Base-by-base conservation (phyloP, 2,797 vertebrate genomes). In the Miichthys miiuy region DNA sequence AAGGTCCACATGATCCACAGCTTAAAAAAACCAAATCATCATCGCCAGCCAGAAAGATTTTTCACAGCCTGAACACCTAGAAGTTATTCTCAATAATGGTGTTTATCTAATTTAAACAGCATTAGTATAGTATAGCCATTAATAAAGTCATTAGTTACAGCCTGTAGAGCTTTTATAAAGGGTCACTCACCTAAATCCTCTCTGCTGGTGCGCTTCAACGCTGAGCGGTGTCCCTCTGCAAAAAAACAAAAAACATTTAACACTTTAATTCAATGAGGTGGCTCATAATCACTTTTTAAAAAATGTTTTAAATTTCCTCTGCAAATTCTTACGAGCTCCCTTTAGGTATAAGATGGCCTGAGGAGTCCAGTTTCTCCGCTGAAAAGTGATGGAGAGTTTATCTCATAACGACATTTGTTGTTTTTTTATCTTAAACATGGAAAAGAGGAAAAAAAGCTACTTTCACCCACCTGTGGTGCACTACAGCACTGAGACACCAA, bases 321-420 rank as follows among this genome's bases (percentile, higher is more conserved):
- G 9, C 6, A 11, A 0, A 17, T 4, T 62, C 92, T 91, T 90
- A 94, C 93, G 88, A 73, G 89, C 74, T 80, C 93, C 92, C 80
- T 89, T 94, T 1, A 94, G 89, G 56, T 94, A 94, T 21, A 93
- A 55, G 38, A 94, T 89, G 2, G 93, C 92, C 50, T 94, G 93
- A 56, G 87, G 91, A 42, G 89, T 92, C 92, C 93, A 94, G 87
- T 88, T 91, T 61, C 86, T 91, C 64, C 85, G 63, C 92, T 93
- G 87, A 18, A 75, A 77, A 23, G 9, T 44, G 13, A 18, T 2
- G 0, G 5, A 5, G 6, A 1, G 2, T 72, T 72, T 1, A 16
- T 42, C 1, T 65, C 61, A 51, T 5, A 3, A 8, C 48, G 5
- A 50, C 20, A 5, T 44, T 50, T 71, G 0, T 68, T 50, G 50